phyloP scores from a whole-genome alignment of 2,888 invertebrate genomes.

The Epiblema foenella region DNA sequence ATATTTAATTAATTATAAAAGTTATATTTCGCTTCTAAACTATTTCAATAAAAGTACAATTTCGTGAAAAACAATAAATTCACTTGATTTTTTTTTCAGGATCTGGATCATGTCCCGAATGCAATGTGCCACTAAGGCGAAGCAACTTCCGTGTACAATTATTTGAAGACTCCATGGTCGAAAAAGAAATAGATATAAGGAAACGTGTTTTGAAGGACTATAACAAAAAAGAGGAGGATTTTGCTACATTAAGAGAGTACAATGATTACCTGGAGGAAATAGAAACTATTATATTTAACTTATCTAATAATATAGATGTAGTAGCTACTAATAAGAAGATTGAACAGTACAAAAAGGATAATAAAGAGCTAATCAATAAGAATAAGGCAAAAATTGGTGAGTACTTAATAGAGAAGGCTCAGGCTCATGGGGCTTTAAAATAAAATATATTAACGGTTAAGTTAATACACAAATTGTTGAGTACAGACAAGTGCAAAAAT shows the following conservation, averaged over 20 bases:
- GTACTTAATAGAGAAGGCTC: slow-evolving; percentile 25
- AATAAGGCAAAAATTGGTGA: slow-evolving; percentile 90
- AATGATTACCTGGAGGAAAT: slow-evolving; percentile 99
- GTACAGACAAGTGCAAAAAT: too few relatives aligned
- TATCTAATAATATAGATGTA: slow-evolving; percentile 95
- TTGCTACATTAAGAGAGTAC: slow-evolving; percentile 91
- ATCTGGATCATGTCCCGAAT: slow-evolving; percentile 97
- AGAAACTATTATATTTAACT: slow-evolving; percentile 95
- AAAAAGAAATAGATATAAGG: slow-evolving; percentile 98
- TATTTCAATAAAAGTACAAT: slow-evolving; percentile 48
- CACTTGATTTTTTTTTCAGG: slow-evolving; percentile 86
- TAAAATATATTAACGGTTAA: too few relatives aligned
- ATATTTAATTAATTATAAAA: too few relatives aligned
- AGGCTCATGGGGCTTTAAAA: too few relatives aligned
- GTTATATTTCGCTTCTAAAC: too few relatives aligned
- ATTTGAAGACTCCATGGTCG: slow-evolving; percentile 98
- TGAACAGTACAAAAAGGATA: slow-evolving; percentile 95
- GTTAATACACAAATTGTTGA: too few relatives aligned
- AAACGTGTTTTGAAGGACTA: slow-evolving; percentile 95
- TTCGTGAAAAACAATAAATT: too few relatives aligned
- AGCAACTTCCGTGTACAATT: slow-evolving; percentile 97
- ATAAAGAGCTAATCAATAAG: slow-evolving; percentile 92
- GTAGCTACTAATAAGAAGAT: slow-evolving; percentile 95
- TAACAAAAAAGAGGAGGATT: slow-evolving; percentile 98
- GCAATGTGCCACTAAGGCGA: slow-evolving; percentile 93